Conservation (phyloP, 2,888 invertebrate species). For the Idaea aversata region DNA sequence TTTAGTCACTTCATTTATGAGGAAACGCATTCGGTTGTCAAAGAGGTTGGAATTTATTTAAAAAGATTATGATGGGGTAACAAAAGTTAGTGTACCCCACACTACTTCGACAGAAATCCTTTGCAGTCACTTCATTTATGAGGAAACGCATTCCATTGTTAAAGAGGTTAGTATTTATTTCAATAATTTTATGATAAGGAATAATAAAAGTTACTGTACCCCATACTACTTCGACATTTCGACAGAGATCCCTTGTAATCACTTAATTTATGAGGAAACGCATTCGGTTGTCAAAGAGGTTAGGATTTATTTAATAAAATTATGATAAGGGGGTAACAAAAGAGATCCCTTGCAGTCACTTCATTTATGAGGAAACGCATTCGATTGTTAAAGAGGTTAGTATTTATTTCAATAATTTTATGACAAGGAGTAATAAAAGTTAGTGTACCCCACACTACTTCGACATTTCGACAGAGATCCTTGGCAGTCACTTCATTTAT, state of each 20-base stretch:
- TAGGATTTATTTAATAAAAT: conserved; percentile 20
- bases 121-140: conserved; percentile 48
- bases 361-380: background rate
- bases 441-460: conserved; percentile 35
- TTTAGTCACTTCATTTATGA: conserved; percentile 66
- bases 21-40: conserved; percentile 70
- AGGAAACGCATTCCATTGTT: too few relatives aligned
- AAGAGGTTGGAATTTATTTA: conserved; percentile 52
- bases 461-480: conserved; percentile 40
- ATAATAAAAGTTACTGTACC: conserved; percentile 48
- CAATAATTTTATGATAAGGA: conserved; percentile 36
- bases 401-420: conserved; percentile 38
- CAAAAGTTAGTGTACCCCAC: background rate
- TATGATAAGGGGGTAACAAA: background rate
- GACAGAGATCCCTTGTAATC: conserved; percentile 57
- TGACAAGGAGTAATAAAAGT: conserved; percentile 9
- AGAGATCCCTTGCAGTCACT: background rate
- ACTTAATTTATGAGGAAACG: conserved; percentile 63
- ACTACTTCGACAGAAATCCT: conserved; percentile 32
- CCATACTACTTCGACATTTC: conserved; percentile 62
- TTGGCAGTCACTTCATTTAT: conserved; percentile 50
- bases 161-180: conserved; percentile 47
- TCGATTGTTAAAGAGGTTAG: background rate
- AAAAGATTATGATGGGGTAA: background rate
- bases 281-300: conserved; percentile 75